Percentiles rank a stretch among this genome's conserved stretches.
phyloP scores from a whole-genome alignment of 1,140 invertebrate species.

The Frieseomelitta varia region DNA sequence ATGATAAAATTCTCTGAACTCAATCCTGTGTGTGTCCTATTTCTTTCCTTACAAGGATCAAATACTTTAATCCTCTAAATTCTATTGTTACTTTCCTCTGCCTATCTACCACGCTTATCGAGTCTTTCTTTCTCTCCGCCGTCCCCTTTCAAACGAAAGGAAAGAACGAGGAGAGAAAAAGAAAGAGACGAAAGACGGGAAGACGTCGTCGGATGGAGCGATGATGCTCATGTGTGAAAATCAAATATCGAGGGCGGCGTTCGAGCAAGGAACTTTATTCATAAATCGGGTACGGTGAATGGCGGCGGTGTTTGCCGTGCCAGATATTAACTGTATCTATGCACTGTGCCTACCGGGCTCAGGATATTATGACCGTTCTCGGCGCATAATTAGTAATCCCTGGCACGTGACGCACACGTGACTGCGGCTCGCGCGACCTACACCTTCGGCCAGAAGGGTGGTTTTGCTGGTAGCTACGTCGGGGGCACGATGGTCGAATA shows the following conservation, averaged over 20 bases:
- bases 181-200: neutral
- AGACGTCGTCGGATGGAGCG: neutral
- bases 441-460: constrained; percentile 57
- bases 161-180: neutral
- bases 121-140: too few species aligned
- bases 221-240: constrained; percentile 78
- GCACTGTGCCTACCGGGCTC: constrained; percentile 69
- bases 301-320: constrained; percentile 74
- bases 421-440: constrained; percentile 65
- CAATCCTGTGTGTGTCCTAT: too few species aligned
- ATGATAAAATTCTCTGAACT: too few species aligned
- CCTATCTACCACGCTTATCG: too few species aligned
- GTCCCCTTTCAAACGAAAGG: neutral
- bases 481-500: constrained; percentile 32
- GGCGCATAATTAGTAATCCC: constrained; percentile 81
- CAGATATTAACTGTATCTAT: constrained; percentile 80
- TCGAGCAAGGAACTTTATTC: constrained; percentile 72
- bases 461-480: constrained; percentile 22
- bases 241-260: constrained; percentile 74
- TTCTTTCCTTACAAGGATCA: too few species aligned
- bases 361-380: constrained; percentile 79
- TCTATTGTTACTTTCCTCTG: too few species aligned
- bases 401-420: constrained; percentile 77
- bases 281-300: constrained; percentile 66
- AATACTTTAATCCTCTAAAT: too few species aligned